Evolutionary conservation across 1,140 invertebrate species (phyloP).

Genomic region (Drosophila athabasca): DNA sequence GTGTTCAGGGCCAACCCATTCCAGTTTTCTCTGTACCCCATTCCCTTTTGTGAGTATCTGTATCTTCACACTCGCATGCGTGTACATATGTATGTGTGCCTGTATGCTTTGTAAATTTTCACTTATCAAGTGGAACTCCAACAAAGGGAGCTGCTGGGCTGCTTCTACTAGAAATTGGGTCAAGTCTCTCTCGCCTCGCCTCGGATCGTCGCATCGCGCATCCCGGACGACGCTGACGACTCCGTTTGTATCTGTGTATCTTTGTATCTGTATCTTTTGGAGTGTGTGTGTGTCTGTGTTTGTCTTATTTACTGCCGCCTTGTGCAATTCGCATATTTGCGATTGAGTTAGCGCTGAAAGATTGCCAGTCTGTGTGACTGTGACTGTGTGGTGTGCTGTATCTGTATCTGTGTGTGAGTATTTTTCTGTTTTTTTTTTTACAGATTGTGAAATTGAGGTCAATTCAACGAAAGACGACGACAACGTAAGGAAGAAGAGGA

Average conservation of each 20-base stretch:
- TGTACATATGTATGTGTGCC: slow-evolving; percentile 14
- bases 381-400: background rate
- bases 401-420: slow-evolving; percentile 12
- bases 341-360: slow-evolving; percentile 42
- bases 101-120: slow-evolving; percentile 46
- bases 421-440: background rate
- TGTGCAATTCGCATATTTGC: slow-evolving; percentile 49
- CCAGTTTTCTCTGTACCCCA: slow-evolving; percentile 36
- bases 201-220: background rate
- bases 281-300: slow-evolving; percentile 12
- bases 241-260: background rate
- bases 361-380: slow-evolving; percentile 7
- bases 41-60: slow-evolving; percentile 23
- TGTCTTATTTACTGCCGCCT: slow-evolving; percentile 58
- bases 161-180: slow-evolving; percentile 63
- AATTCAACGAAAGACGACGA: slow-evolving; percentile 38
- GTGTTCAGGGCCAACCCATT: slow-evolving; percentile 56
- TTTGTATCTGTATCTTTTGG: too few relatives aligned
- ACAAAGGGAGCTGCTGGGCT: slow-evolving; percentile 62
- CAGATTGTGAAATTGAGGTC: slow-evolving; percentile 73
- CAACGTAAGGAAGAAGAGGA: background rate
- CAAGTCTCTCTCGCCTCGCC: slow-evolving; percentile 50
- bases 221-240: background rate
- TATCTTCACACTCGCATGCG: background rate
- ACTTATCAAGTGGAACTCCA: slow-evolving; percentile 73